These are phyloP conservation scores for Grus americana DNA, from an alignment of 2,113 vertebrate species.

Conservation along the genomic window DNA sequence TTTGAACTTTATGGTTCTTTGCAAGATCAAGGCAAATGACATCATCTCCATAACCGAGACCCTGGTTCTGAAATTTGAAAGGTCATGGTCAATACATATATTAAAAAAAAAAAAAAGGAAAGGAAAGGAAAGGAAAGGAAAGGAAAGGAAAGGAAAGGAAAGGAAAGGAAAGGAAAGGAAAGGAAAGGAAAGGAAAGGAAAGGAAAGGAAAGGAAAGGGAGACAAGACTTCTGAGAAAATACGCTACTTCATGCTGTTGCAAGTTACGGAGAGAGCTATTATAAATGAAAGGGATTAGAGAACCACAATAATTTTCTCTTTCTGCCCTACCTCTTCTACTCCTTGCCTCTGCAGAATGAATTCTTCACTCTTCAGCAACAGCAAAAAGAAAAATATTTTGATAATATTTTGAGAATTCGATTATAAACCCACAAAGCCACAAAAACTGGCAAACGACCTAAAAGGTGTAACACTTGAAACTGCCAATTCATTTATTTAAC, in stretches of 20 bases:
- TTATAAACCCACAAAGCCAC: slow-evolving; percentile 67
- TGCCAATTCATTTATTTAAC: slow-evolving; percentile 52
- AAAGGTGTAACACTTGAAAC: slow-evolving; percentile 57
- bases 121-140: no score
- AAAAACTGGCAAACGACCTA: slow-evolving; percentile 48
- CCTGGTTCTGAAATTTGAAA: slow-evolving; percentile 51
- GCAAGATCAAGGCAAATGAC: slow-evolving; percentile 55
- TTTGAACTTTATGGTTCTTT: slow-evolving; percentile 44
- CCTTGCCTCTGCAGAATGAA: background rate
- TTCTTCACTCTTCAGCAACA: background rate
- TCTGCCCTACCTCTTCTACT: background rate
- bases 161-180: no score
- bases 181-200: no score
- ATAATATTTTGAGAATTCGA: slow-evolving; percentile 55
- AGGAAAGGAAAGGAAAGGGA: background rate
- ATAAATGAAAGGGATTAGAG: slow-evolving; percentile 7
- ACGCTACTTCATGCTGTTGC: background rate
- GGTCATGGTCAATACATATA: background rate
- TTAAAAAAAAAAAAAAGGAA: no score
- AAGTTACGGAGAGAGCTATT: background rate
- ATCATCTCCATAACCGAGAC: slow-evolving; percentile 42
- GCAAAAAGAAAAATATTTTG: slow-evolving; percentile 58
- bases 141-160: no score
- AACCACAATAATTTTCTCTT: slow-evolving; percentile 24
- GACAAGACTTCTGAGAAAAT: slow-evolving; percentile 33